Percentiles rank a stretch among this genome's conserved stretches.
Evolutionary conservation across 1,140 invertebrate species (phyloP).

Genomic region (Drosophila pandora): DNA sequence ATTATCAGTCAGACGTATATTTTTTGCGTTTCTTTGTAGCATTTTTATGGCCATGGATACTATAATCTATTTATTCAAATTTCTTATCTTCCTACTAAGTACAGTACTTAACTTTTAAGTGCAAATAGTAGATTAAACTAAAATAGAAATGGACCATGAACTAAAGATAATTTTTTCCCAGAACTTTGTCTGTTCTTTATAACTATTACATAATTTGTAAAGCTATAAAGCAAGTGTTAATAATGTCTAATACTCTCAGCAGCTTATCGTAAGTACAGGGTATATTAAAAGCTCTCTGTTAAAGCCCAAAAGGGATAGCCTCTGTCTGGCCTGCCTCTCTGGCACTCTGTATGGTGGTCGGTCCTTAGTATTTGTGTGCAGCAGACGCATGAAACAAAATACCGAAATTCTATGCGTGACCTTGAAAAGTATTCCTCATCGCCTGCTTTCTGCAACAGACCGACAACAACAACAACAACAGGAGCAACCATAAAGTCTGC

Average conservation of each 20-base stretch:
- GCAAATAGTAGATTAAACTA: slow-evolving; percentile 1
- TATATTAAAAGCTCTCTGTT: slow-evolving; percentile 57
- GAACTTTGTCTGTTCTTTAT: background rate
- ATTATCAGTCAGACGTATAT: background rate
- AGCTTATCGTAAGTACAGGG: slow-evolving; percentile 7
- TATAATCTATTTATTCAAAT: slow-evolving; percentile 3
- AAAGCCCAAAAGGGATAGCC: slow-evolving; percentile 65
- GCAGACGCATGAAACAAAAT: slow-evolving; percentile 80
- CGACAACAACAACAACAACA: slow-evolving; percentile 39
- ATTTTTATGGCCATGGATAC: background rate
- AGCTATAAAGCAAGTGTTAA: background rate
- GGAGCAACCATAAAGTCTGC: slow-evolving; percentile 44
- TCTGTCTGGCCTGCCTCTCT: slow-evolving; percentile 13
- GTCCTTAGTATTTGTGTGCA: slow-evolving; percentile 52
- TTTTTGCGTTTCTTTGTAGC: background rate
- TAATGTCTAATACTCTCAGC: background rate
- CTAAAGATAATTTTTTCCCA: background rate
- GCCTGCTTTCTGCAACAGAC: slow-evolving; percentile 46
- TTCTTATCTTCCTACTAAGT: background rate
- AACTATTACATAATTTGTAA: background rate
- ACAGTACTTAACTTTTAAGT: background rate
- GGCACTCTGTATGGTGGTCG: slow-evolving; percentile 3
- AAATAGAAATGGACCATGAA: slow-evolving; percentile 5
- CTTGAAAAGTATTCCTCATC: slow-evolving; percentile 80
- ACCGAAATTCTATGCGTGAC: slow-evolving; percentile 82